Evolutionary conservation across 1,140 invertebrate species (phyloP), one percentile per base, ranked within the genome.

Genomic region (Reticulitermes speratus): DNA sequence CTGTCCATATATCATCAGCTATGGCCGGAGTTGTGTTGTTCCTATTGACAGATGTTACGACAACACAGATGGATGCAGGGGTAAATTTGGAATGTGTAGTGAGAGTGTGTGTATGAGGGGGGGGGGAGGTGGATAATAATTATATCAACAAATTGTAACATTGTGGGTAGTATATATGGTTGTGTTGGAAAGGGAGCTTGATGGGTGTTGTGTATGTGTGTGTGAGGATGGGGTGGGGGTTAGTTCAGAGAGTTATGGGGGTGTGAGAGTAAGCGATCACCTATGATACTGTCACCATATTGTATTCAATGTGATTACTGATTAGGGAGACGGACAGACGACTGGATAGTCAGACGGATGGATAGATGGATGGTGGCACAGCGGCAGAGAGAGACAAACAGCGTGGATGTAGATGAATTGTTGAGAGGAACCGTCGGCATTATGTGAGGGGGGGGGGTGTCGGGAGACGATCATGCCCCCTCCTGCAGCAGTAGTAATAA

Each of bases 111-210:
- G 38, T 38, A 75, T 25, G n/a, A 2, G n/a, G 16, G 3, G 59
- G 6, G 65, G 65, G n/a, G 25, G 65, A 8, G 25, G 65, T 2
- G 65, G 65, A 75, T 75, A 75, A 75, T 75, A 75, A 75, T 75
- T 75, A 75, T 75, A 75, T 75, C 65, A 75, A 75, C 65, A 75
- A 75, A 75, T 75, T 75, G 65, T 75, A 75, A 75, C 65, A 75
- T 75, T 75, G 65, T 75, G 65, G 65, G 65, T 75, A 75, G 65
- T 30, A 75, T 75, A 75, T 75, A 75, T 75, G 65, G 65, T 11
- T 30, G 65, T 65, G 65, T 30, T 75, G 65, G 65, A 75, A 75
- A 75, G 25, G 65, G 65, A 25, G 25, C 8, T 75, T 75, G 65
- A 75, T 75, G n/a, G 65, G 65, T 75, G 65, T 2, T n/a, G 25